Percentiles rank a stretch among this genome's conserved stretches.
phyloP scores from a whole-genome alignment of 2,888 invertebrate genomes.

The Agrypnus murinus region DNA sequence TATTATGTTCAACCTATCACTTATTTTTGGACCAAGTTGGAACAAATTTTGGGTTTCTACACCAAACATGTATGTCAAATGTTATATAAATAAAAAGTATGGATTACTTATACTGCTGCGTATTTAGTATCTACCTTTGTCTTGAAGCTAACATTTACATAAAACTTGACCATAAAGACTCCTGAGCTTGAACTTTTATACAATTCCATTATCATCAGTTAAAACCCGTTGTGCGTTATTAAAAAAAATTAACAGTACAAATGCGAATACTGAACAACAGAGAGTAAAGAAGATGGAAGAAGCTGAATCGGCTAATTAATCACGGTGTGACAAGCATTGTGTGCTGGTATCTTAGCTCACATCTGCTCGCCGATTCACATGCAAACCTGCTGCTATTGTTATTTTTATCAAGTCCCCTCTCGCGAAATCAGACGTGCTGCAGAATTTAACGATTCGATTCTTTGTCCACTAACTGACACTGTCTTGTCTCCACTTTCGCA shows the following conservation, averaged over 20 bases:
- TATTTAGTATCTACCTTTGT: background rate
- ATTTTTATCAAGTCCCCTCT: slow-evolving; percentile 62
- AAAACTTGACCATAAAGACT: background rate
- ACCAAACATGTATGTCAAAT: too few species aligned
- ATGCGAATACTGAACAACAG: slow-evolving; percentile 41
- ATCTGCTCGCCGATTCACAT: slow-evolving; percentile 62
- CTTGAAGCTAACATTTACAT: background rate
- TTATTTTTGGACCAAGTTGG: too few species aligned
- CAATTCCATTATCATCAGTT: background rate
- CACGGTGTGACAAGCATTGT: slow-evolving; percentile 62
- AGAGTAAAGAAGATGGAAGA: slow-evolving; percentile 57
- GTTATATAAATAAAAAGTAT: too few species aligned
- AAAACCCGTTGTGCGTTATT: slow-evolving; percentile 20
- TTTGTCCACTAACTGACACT: slow-evolving; percentile 55
- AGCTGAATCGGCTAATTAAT: slow-evolving; percentile 60
- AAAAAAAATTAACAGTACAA: slow-evolving; percentile 43
- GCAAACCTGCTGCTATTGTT: slow-evolving; percentile 63
- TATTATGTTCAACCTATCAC: too few species aligned
- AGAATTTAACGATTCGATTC: slow-evolving; percentile 62
- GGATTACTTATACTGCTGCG: too few species aligned
- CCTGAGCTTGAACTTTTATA: background rate
- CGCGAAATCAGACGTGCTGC: slow-evolving; percentile 61
- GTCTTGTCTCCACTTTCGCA: slow-evolving; percentile 56
- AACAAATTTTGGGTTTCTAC: too few species aligned
- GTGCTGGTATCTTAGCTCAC: slow-evolving; percentile 56